Conservation (phyloP, 2,888 invertebrate species). For the Leptopilina syphax region DNA sequence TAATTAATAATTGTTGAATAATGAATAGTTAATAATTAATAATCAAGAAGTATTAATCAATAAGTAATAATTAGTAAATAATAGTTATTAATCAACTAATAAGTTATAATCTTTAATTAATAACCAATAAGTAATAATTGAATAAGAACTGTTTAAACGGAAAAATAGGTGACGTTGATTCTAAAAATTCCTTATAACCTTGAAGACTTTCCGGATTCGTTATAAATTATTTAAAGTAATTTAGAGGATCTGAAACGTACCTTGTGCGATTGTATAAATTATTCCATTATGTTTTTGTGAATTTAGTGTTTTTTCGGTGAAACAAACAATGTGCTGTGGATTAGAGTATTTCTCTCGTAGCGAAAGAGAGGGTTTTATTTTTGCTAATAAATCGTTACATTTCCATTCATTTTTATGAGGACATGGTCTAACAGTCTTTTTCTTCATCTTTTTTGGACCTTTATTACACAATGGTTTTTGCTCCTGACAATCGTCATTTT, state of each 20-base stretch:
- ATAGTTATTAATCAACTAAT: no score
- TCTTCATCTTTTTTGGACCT: constrained; percentile 38
- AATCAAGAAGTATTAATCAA: no score
- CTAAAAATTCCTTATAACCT: not conserved
- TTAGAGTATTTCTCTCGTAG: constrained; percentile 45
- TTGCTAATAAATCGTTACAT: constrained; percentile 37
- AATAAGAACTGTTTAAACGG: no score
- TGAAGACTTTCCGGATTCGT: not conserved
- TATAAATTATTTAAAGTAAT: constrained; percentile 6
- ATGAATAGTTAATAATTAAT: no score
- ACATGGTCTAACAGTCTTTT: constrained; percentile 11
- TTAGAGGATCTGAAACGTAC: not conserved
- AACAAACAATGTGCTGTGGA: constrained; percentile 44
- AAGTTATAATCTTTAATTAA: no score
- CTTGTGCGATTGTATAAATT: constrained; percentile 9
- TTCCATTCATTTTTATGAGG: not conserved
- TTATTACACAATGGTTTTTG: not conserved
- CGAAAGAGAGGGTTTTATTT: constrained; percentile 48
- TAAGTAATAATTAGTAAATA: no score
- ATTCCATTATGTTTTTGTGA: constrained; percentile 2
- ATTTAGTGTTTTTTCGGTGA: constrained; percentile 2
- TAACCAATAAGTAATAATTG: no score
- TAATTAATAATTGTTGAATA: no score
- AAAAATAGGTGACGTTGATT: not conserved
- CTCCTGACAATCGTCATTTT: not conserved